Base-by-base conservation (phyloP, 2,113 vertebrate species). In the Periophthalmus modestus region DNA sequence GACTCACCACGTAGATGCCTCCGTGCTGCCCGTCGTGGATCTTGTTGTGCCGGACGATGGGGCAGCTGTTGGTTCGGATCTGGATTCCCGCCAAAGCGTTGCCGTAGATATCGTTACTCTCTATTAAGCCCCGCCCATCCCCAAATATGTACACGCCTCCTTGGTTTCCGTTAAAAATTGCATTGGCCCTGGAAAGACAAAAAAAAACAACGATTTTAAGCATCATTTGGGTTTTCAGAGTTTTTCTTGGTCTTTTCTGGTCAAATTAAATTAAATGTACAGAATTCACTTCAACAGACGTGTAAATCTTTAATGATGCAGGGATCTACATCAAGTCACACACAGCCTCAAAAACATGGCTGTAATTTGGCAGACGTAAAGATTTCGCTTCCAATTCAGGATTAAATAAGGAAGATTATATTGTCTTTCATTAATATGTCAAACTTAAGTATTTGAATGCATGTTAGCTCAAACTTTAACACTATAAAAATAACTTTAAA, bases 111-210 rank as follows among this genome's bases (percentile, higher is more conserved):
- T 99, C 98, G 83, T 99, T 99, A 93, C 96, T 96, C 94, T 99
- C 98, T 88, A 99, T 99, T 93, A 99, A 96, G 92, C 98, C 98
- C 93, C 98, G 94, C 82, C 98, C 98, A 80, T 99, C 98, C 80
- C 97, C 97, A 84, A 99, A 99, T 93, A 99, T 99, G 91, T 99
- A 99, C 92, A 99, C 98, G 33, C 98, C 98, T 81, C 98, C 98
- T 95, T 99, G 98, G 94, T 99, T 99, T 85, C 98, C 98, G 83
- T 99, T 99, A 91, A 97, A 99, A 93, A 99, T 99, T 88, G 98
- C 97, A 88, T 99, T 99, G 47, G 96, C 97, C 94, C 98, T 99
- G 83, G 66, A 76, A 50, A 83, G 2, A 7, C 43, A 74, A 62
- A 39, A 19, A 12, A 16, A 47, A 21, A 65, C 16, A 61, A 18